These are phyloP conservation scores for Antheraea assamensis DNA, from an alignment of 2,888 invertebrate species.

Conservation along the genomic window DNA sequence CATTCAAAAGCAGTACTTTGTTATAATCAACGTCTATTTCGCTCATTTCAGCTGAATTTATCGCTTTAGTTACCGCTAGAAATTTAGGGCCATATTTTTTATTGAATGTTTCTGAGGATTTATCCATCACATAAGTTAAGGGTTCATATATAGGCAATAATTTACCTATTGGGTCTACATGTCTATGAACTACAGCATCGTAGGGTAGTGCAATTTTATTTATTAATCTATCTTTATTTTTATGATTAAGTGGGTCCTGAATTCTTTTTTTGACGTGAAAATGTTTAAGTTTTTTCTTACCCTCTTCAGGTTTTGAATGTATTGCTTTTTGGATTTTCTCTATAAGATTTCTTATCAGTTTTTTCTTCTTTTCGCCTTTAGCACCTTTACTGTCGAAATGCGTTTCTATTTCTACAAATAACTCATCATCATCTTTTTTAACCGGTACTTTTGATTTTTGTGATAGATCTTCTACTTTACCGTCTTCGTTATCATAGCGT, in stretches of 20 bases:
- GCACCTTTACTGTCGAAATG: slow-evolving; percentile 68
- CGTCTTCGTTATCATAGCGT: slow-evolving; percentile 35
- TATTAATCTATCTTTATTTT: slow-evolving; percentile 28
- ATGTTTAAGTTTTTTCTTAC: slow-evolving; percentile 40
- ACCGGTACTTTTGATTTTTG: slow-evolving; percentile 32
- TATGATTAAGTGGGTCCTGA: slow-evolving; percentile 56
- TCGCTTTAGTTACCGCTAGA: slow-evolving; percentile 49
- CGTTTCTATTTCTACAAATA: slow-evolving; percentile 75
- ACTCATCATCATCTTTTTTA: slow-evolving; percentile 59
- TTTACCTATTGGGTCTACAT: slow-evolving; percentile 59
- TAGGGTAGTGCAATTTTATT: slow-evolving; percentile 40
- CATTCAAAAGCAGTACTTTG: slow-evolving; percentile 46
- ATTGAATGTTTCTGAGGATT: slow-evolving; percentile 41
- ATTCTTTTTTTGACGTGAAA: slow-evolving; percentile 58
- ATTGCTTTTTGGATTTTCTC: slow-evolving; percentile 70
- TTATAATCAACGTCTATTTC: slow-evolving; percentile 56
- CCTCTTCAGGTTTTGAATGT: slow-evolving; percentile 42
- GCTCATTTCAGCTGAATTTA: slow-evolving; percentile 64
- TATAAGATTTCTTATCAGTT: slow-evolving; percentile 59
- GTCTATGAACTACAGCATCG: slow-evolving; percentile 43
- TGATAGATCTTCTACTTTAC: slow-evolving; percentile 16
- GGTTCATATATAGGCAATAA: slow-evolving; percentile 30
- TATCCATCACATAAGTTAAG: slow-evolving; percentile 40
- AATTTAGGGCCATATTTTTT: slow-evolving; percentile 47
- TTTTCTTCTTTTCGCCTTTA: slow-evolving; percentile 66